These are phyloP conservation scores for Conomelus anceps DNA, from an alignment of 2,888 invertebrate species.

Conservation along the genomic window DNA sequence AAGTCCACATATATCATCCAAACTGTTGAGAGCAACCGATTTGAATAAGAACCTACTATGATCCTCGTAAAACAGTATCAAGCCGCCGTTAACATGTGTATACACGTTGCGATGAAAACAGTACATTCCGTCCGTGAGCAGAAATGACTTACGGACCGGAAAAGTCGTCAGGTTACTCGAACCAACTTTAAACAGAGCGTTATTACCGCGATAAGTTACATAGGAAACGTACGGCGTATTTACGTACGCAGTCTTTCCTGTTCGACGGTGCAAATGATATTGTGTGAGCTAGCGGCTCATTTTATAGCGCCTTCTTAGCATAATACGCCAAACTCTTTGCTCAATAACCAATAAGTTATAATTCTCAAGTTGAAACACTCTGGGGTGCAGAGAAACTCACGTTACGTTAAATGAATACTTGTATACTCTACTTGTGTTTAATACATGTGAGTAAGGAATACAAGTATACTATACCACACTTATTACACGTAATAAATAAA, in stretches of 20 bases:
- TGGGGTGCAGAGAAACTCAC: not conserved
- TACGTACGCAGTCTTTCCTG: not conserved
- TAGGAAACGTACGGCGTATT: not conserved
- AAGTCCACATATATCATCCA: not conserved
- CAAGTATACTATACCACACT: too few species aligned
- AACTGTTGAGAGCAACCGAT: not conserved
- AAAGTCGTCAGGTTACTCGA: not conserved
- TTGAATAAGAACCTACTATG: not conserved
- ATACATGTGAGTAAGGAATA: too few species aligned
- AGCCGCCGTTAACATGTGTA: not conserved
- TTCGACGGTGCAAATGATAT: not conserved
- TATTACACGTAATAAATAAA: too few species aligned
- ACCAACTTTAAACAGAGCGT: not conserved
- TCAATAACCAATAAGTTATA: not conserved
- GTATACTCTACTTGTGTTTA: too few species aligned
- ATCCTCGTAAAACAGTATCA: not conserved
- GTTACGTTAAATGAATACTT: not conserved
- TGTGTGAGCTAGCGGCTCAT: not conserved
- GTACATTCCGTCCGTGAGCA: not conserved
- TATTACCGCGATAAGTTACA: not conserved
- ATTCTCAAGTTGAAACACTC: not conserved
- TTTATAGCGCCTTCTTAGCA: not conserved
- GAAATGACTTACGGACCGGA: not conserved
- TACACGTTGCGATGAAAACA: not conserved
- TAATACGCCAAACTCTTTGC: not conserved